phyloP scores from a whole-genome alignment of 1,140 invertebrate species.

The Anthonomus grandis region DNA sequence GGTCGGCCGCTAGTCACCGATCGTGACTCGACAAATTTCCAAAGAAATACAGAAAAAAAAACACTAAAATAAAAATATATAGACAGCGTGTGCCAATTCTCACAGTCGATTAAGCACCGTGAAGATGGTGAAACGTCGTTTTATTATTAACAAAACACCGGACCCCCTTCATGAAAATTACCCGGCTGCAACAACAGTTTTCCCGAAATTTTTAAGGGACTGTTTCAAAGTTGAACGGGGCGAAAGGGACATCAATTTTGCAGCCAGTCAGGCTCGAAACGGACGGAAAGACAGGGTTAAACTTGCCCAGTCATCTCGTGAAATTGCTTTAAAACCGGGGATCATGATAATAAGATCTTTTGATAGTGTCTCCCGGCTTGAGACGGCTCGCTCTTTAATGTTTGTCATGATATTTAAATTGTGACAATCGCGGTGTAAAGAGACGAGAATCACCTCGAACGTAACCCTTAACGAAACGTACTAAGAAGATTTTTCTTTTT shows the following conservation, averaged over 20 bases:
- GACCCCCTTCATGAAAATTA: slow-evolving; percentile 8
- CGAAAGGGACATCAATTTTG: slow-evolving; percentile 22
- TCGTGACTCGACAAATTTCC: slow-evolving; percentile 10
- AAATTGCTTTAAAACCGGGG: slow-evolving; percentile 25
- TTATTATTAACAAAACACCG: slow-evolving; percentile 13
- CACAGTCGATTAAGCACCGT: slow-evolving; percentile 24
- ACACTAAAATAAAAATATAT: too few species aligned
- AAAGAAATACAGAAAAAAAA: too few species aligned
- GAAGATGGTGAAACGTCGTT: too few species aligned
- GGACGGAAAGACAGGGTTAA: slow-evolving; percentile 18
- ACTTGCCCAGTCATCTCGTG: slow-evolving; percentile 16
- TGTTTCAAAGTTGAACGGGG: slow-evolving; percentile 1
- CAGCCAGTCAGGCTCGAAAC: slow-evolving; percentile 18
- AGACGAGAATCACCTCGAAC: too few species aligned
- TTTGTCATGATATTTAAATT: slow-evolving; percentile 10
- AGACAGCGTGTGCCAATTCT: slow-evolving; percentile 19
- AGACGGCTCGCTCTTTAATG: slow-evolving; percentile 11
- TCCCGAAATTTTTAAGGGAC: slow-evolving; percentile 1
- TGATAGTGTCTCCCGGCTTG: slow-evolving; percentile 13
- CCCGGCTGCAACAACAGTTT: slow-evolving; percentile 3
- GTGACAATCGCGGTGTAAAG: too few species aligned
- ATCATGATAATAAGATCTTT: slow-evolving; percentile 20
- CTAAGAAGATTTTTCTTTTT: too few species aligned
- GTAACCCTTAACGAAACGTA: too few species aligned
- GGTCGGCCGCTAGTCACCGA: slow-evolving; percentile 11